Evolutionary conservation across 2,888 invertebrate species (phyloP).

Genomic region (Andrena marginata): DNA sequence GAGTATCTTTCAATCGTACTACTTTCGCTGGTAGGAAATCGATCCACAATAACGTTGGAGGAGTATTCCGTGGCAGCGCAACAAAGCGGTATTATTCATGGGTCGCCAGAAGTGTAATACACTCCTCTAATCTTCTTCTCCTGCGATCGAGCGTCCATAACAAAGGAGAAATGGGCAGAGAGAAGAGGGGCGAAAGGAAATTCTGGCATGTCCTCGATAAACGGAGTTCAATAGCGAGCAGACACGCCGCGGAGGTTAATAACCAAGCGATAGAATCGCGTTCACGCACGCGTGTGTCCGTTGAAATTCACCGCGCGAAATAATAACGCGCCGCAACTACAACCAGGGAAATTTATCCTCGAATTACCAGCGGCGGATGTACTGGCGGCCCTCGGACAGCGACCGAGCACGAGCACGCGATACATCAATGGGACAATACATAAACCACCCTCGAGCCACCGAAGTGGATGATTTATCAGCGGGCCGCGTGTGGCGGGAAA

Average conservation of each 20-base stretch:
- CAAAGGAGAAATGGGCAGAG: background rate
- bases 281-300: constrained; percentile 22
- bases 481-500: constrained; percentile 80
- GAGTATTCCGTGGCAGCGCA: too few relatives aligned
- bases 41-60: too few relatives aligned
- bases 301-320: constrained; percentile 69
- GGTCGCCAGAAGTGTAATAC: too few relatives aligned
- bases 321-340: constrained; percentile 73
- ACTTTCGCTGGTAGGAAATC: too few relatives aligned
- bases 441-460: constrained; percentile 59
- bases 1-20: too few relatives aligned
- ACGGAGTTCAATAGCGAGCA: constrained; percentile 8
- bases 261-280: constrained; percentile 23
- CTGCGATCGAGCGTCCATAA: background rate
- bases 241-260: constrained; percentile 23
- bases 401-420: constrained; percentile 22
- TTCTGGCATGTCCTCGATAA: background rate
- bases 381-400: constrained; percentile 56
- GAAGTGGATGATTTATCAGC: constrained; percentile 81
- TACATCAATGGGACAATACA: constrained; percentile 67
- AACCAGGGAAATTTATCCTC: constrained; percentile 80
- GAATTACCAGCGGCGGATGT: constrained; percentile 76
- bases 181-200: background rate
- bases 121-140: background rate
- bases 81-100: background rate